A percentile compares a stretch with the other conserved stretches of the same genome.
Evolutionary conservation across 2,888 invertebrate species (phyloP).

Genomic region (Agrotis exclamationis): DNA sequence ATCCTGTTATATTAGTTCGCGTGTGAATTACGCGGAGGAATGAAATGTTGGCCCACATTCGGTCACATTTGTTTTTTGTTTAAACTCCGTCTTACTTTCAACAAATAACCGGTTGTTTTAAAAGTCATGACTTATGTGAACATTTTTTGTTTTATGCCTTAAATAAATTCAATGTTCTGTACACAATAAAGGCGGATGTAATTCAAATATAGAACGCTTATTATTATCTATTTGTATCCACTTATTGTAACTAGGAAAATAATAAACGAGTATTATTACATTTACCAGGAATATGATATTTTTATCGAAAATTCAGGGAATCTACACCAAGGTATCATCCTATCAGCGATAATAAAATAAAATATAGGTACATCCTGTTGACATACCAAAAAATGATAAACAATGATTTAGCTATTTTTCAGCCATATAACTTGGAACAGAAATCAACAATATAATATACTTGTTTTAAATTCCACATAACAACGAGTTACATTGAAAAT

Average conservation of each 20-base stretch:
- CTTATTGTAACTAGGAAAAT: no score
- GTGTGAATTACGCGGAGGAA: slow-evolving; percentile 49
- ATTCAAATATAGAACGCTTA: background rate
- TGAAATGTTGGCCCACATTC: slow-evolving; percentile 30
- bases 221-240: no score
- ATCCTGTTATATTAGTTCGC: slow-evolving; percentile 55
- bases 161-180: background rate
- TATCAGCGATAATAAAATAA: no score
- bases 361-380: no score
- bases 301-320: no score
- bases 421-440: slow-evolving; percentile 4
- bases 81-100: slow-evolving; percentile 19
- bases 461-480: slow-evolving; percentile 6
- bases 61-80: slow-evolving; percentile 26
- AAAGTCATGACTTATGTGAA: background rate
- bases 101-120: background rate
- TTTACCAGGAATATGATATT: no score
- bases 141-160: background rate
- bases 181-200: slow-evolving; percentile 6
- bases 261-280: no score
- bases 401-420: no score
- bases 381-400: background rate
- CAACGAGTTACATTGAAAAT: slow-evolving; percentile 15
- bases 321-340: no score
- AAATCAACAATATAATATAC: background rate